Base-by-base conservation (phyloP, 2,888 invertebrate genomes). In the Platypus cylindrus region DNA sequence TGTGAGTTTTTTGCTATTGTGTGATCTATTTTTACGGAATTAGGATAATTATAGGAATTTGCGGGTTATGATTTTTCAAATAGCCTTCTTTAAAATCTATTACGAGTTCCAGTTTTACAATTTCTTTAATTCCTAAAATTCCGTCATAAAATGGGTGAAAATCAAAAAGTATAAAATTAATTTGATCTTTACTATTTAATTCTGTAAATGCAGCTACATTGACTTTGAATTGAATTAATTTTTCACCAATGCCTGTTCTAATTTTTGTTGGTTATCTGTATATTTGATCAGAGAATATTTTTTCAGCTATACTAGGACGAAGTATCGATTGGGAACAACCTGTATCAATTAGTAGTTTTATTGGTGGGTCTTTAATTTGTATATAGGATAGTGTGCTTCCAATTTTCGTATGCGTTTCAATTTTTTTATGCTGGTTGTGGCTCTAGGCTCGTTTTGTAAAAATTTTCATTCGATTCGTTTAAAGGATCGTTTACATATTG, bases 121-220 rank as follows among this genome's bases (percentile, higher is more conserved):
- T 12, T 11, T 39, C 39, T 25, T 24, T 30, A 17, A 42, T 29
- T 11, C 42, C 39, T 23, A 42, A 23, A 13, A 42, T 39, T 20
- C 36, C 37, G 14, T 42, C 42, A 14, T 37, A 42, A 31, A 34
- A 38, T 5, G 38, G 36, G 17, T 38, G 34, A 29, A 38, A 38
- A 15, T 30, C 17, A 17, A 30, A 38, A 7, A 39, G 17, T 16
- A 39, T n/a, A 17, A 28, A 34, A 3, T 39, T 34, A 16, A 42
- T 4, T 5, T 4, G 15, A 12, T 7, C n/a, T 2, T 18, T 16
- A 2, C 27, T 3, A 15, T 13, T 8, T 24, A 28, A 34, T 28
- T 41, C 41, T 8, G 27, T 15, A 20, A 41, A 34, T 20, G 31
- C 12, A 5, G 41, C 34, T 4, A 39, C 37, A 3, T 15, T 27